phyloP scores from a whole-genome alignment of 2,797 vertebrate genomes.

The Galagoides demidoff region DNA sequence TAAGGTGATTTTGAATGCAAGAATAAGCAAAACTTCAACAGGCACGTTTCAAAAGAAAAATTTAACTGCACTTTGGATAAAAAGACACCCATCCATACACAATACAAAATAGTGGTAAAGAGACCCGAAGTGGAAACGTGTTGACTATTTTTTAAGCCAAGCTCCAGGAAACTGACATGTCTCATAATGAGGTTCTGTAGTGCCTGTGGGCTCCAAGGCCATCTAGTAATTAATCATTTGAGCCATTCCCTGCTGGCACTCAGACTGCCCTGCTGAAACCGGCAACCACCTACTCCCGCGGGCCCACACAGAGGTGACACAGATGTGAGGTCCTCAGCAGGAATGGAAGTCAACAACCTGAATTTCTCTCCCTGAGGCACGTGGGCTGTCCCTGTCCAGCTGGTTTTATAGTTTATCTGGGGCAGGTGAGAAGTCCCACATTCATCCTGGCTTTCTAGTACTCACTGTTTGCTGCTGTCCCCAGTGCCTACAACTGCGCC shows the following conservation, averaged over 20 bases:
- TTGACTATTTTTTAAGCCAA: background rate
- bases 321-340: background rate
- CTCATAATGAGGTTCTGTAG: background rate
- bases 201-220: background rate
- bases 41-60: background rate
- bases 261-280: background rate
- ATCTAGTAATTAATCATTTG: no score
- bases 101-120: background rate
- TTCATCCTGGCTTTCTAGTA: background rate
- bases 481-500: background rate
- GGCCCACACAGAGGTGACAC: background rate
- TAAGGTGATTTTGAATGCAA: background rate
- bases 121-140: background rate
- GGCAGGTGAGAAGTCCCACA: background rate
- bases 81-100: background rate
- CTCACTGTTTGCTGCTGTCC: background rate
- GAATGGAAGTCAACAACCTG: background rate
- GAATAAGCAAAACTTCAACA: background rate
- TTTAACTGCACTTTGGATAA: background rate
- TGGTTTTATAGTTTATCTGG: background rate
- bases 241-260: background rate
- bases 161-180: background rate
- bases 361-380: background rate
- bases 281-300: accelerated
- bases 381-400: accelerated